Conservation (phyloP, 2,888 invertebrate species). For the Sphaerophoria rueppellii region DNA sequence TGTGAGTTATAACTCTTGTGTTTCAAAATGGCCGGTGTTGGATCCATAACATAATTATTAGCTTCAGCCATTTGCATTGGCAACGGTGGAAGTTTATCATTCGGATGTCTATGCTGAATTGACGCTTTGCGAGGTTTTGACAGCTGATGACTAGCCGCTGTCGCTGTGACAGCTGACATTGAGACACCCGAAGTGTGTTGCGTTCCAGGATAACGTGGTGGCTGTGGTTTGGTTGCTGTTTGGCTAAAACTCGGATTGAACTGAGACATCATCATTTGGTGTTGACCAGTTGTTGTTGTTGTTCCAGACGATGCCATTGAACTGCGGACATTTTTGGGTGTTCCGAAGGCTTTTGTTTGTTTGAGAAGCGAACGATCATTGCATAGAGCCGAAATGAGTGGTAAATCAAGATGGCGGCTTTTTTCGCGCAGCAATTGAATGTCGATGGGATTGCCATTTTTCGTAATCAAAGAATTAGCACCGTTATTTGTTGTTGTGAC, state of each 20-base stretch:
- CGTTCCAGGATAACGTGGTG: conserved; percentile 74
- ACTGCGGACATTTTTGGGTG: conserved; percentile 86
- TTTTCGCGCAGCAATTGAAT: conserved; percentile 93
- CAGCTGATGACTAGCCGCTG: conserved; percentile 73
- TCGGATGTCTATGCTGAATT: conserved; percentile 88
- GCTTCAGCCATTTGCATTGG: conserved; percentile 86
- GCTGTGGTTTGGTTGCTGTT: conserved; percentile 55
- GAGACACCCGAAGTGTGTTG: conserved; percentile 73
- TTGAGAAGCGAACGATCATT: conserved; percentile 95
- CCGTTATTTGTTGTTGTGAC: conserved; percentile 74
- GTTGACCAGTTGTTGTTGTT: conserved; percentile 15
- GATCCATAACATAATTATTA: conserved; percentile 86
- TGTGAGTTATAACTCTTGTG: conserved; percentile 81
- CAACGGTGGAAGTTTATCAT: conserved; percentile 89
- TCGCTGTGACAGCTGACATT: conserved; percentile 44
- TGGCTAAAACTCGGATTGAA: conserved; percentile 58
- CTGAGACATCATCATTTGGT: conserved; percentile 51
- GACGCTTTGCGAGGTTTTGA: conserved; percentile 84
- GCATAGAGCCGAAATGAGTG: conserved; percentile 95
- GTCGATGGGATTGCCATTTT: conserved; percentile 84
- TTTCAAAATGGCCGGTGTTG: conserved; percentile 79
- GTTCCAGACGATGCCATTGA: conserved; percentile 37
- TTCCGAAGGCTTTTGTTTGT: conserved; percentile 93
- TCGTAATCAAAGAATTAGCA: conserved; percentile 81
- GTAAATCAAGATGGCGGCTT: conserved; percentile 94